These are phyloP conservation scores for Chymomyza amoena DNA, from an alignment of 2,888 invertebrate species.

Conservation along the genomic window DNA sequence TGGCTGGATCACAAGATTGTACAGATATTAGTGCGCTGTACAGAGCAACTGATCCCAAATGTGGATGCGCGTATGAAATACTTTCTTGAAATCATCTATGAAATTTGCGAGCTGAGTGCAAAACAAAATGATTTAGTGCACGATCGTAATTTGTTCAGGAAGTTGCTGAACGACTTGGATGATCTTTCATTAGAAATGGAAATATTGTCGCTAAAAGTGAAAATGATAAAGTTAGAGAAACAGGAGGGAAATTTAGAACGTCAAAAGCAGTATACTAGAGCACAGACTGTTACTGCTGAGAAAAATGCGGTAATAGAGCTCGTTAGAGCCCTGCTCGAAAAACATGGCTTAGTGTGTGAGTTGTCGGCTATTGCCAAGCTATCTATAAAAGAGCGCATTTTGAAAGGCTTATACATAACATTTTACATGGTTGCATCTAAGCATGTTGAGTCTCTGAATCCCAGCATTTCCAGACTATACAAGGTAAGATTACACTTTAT, in stretches of 20 bases:
- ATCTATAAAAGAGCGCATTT: constrained; percentile 79
- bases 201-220: constrained; percentile 81
- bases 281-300: constrained; percentile 81
- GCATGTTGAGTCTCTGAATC: constrained; percentile 79
- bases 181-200: constrained; percentile 77
- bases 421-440: constrained; percentile 80
- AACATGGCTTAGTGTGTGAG: constrained; percentile 52
- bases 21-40: constrained; percentile 77
- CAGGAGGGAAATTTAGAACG: constrained; percentile 81
- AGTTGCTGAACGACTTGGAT: constrained; percentile 80
- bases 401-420: constrained; percentile 81
- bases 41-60: constrained; percentile 79
- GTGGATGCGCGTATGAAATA: constrained; percentile 79
- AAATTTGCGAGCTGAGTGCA: constrained; percentile 81
- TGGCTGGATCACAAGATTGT: constrained; percentile 77
- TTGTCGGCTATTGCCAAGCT: constrained; percentile 63
- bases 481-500: constrained; percentile 55
- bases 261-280: constrained; percentile 81
- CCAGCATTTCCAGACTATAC: constrained; percentile 79
- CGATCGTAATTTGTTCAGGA: constrained; percentile 74
- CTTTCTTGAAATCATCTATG: constrained; percentile 82
- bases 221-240: constrained; percentile 81
- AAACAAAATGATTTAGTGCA: constrained; percentile 78
- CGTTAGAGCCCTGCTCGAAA: constrained; percentile 67
- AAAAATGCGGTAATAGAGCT: constrained; percentile 75